phyloP scores from a whole-genome alignment of 1,140 invertebrate genomes.

The Bombus consobrinus region DNA sequence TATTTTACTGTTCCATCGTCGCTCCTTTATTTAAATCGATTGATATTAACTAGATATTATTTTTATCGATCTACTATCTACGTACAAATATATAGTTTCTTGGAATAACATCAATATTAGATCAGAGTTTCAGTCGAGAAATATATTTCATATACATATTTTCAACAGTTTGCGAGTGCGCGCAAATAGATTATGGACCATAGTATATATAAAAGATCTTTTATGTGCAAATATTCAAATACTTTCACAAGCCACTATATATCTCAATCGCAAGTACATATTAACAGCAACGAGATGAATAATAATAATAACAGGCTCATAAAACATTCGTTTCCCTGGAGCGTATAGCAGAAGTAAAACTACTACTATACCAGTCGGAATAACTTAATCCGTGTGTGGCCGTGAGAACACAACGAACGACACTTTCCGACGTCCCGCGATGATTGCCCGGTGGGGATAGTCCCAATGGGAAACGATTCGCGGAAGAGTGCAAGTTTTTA shows the following conservation, averaged over 20 bases:
- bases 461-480: constrained; percentile 17
- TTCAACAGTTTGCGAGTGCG: no score
- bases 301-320: background rate
- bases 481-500: constrained; percentile 12
- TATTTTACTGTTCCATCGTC: no score
- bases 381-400: constrained; percentile 17
- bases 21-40: no score
- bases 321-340: background rate
- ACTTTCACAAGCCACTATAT: background rate
- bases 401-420: constrained; percentile 35
- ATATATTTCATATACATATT: no score
- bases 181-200: no score
- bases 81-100: no score
- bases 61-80: no score
- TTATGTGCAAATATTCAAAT: background rate
- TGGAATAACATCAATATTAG: no score
- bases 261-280: background rate
- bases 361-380: background rate
- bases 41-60: no score
- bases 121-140: no score
- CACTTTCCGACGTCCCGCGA: constrained; percentile 8
- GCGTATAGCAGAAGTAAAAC: background rate
- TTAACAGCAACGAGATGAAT: background rate
- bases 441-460: background rate
- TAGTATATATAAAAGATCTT: background rate